Conservation (phyloP, 1,140 invertebrate species). For the Anoplolepis gracilipes region DNA sequence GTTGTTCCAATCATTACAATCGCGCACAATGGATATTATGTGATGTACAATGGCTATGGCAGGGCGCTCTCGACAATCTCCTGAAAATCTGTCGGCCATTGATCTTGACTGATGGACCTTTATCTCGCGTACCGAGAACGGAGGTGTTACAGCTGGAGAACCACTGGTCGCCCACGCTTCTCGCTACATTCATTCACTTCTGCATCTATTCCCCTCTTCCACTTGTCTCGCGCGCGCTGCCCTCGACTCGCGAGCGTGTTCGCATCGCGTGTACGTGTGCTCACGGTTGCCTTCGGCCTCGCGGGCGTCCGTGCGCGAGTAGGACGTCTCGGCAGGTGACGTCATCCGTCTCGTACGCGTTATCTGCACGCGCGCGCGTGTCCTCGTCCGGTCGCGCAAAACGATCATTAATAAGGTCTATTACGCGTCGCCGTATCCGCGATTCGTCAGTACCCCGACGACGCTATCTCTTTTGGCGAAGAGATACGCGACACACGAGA, state of each 20-base stretch:
- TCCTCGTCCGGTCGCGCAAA: slow-evolving; percentile 53
- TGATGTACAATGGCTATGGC: too few relatives aligned
- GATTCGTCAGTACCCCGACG: slow-evolving; percentile 6
- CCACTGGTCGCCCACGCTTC: slow-evolving; percentile 79
- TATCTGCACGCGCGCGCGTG: slow-evolving; percentile 51
- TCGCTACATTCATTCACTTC: slow-evolving; percentile 82
- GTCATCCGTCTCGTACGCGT: slow-evolving; percentile 75
- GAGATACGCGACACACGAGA: not conserved
- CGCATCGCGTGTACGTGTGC: slow-evolving; percentile 64
- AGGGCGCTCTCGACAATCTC: too few relatives aligned
- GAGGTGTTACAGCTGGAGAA: slow-evolving; percentile 62
- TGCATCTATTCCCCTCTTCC: slow-evolving; percentile 62
- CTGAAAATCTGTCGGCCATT: not conserved
- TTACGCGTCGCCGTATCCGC: slow-evolving; percentile 59
- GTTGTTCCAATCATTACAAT: not conserved
- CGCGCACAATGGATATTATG: not conserved
- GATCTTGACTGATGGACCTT: not conserved
- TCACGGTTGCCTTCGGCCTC: slow-evolving; percentile 61
- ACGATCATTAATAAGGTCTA: slow-evolving; percentile 75
- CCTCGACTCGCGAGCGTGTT: slow-evolving; percentile 60
- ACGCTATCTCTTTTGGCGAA: slow-evolving; percentile 33
- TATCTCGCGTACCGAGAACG: not conserved
- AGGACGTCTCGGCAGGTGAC: slow-evolving; percentile 70
- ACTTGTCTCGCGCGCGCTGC: slow-evolving; percentile 42
- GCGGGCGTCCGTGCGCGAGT: slow-evolving; percentile 50